Percentiles rank a stretch among this genome's conserved stretches.
phyloP scores from a whole-genome alignment of 2,888 invertebrate species.

The Caenorhabditis drosophilae region DNA sequence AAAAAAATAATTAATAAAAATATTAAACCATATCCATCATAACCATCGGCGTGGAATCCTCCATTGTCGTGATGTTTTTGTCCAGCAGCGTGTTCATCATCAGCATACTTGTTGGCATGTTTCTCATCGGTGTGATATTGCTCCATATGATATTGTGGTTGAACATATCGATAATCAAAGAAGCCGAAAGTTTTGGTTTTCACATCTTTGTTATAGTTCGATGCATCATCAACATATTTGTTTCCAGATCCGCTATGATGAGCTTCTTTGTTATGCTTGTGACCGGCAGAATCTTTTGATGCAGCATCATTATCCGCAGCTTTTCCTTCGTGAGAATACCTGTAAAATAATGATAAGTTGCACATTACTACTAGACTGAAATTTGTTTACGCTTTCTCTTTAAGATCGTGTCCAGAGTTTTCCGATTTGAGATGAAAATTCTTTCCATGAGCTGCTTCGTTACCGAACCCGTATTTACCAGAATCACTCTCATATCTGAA shows the following conservation, averaged over 20 bases:
- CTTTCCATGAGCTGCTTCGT: slow-evolving; percentile 42
- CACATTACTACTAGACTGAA: background rate
- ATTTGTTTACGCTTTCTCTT: slow-evolving; percentile 16
- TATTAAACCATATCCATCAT: slow-evolving; percentile 35
- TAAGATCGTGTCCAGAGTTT: slow-evolving; percentile 40
- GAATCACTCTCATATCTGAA: slow-evolving; percentile 40
- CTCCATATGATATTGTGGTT: slow-evolving; percentile 63
- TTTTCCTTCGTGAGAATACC: slow-evolving; percentile 38
- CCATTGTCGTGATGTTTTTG: slow-evolving; percentile 47
- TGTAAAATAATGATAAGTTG: background rate
- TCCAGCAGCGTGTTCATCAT: slow-evolving; percentile 52
- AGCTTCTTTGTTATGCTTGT: slow-evolving; percentile 43
- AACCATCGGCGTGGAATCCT: slow-evolving; percentile 42
- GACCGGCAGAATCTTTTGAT: slow-evolving; percentile 40
- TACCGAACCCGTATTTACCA: slow-evolving; percentile 42
- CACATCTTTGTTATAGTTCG: slow-evolving; percentile 56
- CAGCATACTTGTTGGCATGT: slow-evolving; percentile 58
- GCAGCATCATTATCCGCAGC: slow-evolving; percentile 42
- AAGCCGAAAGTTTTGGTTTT: slow-evolving; percentile 61
- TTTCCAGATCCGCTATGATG: slow-evolving; percentile 45
- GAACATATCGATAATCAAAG: slow-evolving; percentile 62
- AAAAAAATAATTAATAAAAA: background rate
- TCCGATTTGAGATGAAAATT: slow-evolving; percentile 40
- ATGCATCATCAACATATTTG: slow-evolving; percentile 48
- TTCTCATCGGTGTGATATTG: slow-evolving; percentile 62